phyloP scores from a whole-genome alignment of 2,113 vertebrate species.

The Bucco capensis region DNA sequence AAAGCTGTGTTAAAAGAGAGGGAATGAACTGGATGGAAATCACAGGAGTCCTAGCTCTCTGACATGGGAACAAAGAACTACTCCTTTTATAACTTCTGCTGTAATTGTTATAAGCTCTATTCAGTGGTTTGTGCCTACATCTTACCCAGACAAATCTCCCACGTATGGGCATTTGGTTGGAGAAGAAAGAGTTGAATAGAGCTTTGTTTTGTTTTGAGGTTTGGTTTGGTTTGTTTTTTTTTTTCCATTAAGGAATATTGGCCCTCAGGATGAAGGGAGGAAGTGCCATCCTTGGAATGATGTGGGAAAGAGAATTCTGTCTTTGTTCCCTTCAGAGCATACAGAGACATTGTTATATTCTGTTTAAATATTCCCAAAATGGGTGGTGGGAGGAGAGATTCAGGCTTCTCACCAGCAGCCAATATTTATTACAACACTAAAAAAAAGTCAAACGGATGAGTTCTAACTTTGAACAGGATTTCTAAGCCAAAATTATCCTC shows the following conservation, averaged over 20 bases:
- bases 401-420: background rate
- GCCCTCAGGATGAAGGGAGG: background rate
- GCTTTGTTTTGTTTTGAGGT: background rate
- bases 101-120: background rate
- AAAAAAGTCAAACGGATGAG: background rate
- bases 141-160: background rate
- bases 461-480: background rate
- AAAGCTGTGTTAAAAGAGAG: background rate
- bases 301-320: background rate
- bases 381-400: background rate
- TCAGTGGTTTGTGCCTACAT: background rate
- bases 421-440: background rate
- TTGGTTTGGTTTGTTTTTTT: background rate
- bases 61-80: background rate
- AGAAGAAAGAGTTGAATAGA: background rate
- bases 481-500: background rate
- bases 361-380: background rate
- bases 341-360: background rate
- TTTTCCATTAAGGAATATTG: background rate
- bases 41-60: background rate
- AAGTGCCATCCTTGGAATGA: conserved; percentile 3
- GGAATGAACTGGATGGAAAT: background rate
- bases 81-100: background rate
- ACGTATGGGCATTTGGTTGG: background rate
- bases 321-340: background rate